A percentile compares a stretch with the other conserved stretches of the same genome.
phyloP scores from a whole-genome alignment of 2,797 vertebrate genomes.

The Apodemus agrarius region DNA sequence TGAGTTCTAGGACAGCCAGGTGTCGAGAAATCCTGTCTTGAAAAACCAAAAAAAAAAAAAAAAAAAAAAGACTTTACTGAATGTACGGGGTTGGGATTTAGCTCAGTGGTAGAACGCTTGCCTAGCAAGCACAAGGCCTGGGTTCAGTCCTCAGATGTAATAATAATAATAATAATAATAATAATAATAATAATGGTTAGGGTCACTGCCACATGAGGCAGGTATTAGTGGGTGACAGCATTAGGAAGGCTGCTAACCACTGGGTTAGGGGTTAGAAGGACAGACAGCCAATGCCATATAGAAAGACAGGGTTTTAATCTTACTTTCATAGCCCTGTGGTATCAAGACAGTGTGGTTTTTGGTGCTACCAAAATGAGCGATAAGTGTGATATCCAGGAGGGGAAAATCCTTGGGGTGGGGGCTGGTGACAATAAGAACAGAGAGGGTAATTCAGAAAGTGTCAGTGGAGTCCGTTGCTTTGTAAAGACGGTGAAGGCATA shows the following conservation, averaged over 20 bases:
- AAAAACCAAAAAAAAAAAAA: too few relatives aligned
- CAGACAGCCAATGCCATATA: neutral
- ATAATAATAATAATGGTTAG: neutral
- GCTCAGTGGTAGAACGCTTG: too few relatives aligned
- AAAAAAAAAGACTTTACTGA: too few relatives aligned
- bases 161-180: too few relatives aligned
- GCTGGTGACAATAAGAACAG: neutral
- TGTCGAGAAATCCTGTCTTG: too few relatives aligned
- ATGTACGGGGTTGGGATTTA: too few relatives aligned
- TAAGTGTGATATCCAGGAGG: neutral
- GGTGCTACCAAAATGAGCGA: neutral
- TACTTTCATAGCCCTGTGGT: neutral
- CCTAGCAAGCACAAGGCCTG: too few relatives aligned
- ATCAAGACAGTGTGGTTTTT: neutral
- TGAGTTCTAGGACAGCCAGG: too few relatives aligned
- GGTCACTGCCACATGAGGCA: too few relatives aligned
- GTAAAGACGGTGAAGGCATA: neutral
- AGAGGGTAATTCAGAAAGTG: neutral
- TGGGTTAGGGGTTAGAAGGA: neutral
- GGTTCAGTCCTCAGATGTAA: too few relatives aligned
- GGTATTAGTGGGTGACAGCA: neutral
- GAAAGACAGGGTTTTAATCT: neutral
- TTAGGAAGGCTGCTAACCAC: neutral
- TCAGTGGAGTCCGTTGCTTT: neutral
- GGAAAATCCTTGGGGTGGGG: neutral